Evolutionary conservation across 2,888 invertebrate species (phyloP).

Genomic region (Caenorhabditis uteleia): DNA sequence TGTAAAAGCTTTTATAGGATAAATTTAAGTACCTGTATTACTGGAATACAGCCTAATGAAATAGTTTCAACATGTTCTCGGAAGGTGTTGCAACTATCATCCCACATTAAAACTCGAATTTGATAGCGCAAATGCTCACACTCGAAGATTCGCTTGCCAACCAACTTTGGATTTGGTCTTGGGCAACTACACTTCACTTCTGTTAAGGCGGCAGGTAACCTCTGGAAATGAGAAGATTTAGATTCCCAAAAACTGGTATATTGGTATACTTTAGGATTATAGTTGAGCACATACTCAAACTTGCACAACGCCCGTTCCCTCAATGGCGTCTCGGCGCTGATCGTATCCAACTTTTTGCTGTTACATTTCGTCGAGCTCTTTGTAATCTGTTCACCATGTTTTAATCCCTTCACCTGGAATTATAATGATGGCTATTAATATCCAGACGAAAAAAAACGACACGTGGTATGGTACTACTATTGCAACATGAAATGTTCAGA

Average conservation of each 20-base stretch:
- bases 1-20: background rate
- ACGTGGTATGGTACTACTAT: too few relatives aligned
- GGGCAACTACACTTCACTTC: constrained; percentile 68
- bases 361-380: constrained; percentile 52
- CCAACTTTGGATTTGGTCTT: constrained; percentile 60
- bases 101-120: constrained; percentile 66
- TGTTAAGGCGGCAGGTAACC: constrained; percentile 67
- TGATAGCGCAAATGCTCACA: constrained; percentile 68
- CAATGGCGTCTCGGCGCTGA: constrained; percentile 65
- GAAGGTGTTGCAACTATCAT: constrained; percentile 62
- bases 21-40: constrained; percentile 61
- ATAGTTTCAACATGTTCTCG: constrained; percentile 65
- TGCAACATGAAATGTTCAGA: too few relatives aligned
- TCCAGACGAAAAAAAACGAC: background rate
- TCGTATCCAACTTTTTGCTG: constrained; percentile 58
- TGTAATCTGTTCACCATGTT: constrained; percentile 49
- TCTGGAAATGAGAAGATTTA: constrained; percentile 42
- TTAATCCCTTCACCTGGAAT: constrained; percentile 55
- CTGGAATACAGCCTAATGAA: constrained; percentile 66
- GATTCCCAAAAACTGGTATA: background rate
- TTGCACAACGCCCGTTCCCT: constrained; percentile 67
- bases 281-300: constrained; percentile 68
- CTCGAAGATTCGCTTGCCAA: constrained; percentile 66
- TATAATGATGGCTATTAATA: too few relatives aligned
- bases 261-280: constrained; percentile 62